phyloP scores from a whole-genome alignment of 2,113 vertebrate genomes.

The Balaeniceps rex region DNA sequence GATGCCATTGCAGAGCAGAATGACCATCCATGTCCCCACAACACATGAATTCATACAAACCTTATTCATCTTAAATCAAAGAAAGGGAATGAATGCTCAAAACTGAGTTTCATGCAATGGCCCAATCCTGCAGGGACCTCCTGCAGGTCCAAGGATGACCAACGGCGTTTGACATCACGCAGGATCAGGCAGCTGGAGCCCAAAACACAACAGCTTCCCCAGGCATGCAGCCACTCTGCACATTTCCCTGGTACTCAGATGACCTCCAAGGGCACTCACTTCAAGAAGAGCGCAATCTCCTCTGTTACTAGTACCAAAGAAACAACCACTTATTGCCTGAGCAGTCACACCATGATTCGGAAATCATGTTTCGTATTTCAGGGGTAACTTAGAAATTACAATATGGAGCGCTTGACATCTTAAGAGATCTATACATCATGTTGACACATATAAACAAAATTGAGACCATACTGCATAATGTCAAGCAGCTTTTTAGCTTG shows the following conservation, averaged over 20 bases:
- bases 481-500: constrained; percentile 46
- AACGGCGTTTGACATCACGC: fast-evolving
- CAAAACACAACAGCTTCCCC: not conserved
- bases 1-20: not conserved
- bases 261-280: not conserved
- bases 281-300: not conserved
- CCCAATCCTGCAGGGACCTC: not conserved
- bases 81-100: not conserved
- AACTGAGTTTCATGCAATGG: not conserved
- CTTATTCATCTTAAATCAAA: not conserved
- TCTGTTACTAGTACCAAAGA: not conserved
- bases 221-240: fast-evolving
- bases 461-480: constrained; percentile 45
- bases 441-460: constrained; percentile 61
- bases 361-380: constrained; percentile 29
- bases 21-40: not conserved
- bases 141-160: not conserved
- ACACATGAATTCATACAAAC: not conserved
- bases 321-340: not conserved
- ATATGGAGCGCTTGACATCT: constrained; percentile 47
- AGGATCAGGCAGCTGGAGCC: not conserved
- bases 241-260: not conserved
- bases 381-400: constrained; percentile 38
- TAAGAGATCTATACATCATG: constrained; percentile 52
- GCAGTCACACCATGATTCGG: not conserved